Conservation (phyloP, 1,140 invertebrate genomes). For the Lepidostoma basale region DNA sequence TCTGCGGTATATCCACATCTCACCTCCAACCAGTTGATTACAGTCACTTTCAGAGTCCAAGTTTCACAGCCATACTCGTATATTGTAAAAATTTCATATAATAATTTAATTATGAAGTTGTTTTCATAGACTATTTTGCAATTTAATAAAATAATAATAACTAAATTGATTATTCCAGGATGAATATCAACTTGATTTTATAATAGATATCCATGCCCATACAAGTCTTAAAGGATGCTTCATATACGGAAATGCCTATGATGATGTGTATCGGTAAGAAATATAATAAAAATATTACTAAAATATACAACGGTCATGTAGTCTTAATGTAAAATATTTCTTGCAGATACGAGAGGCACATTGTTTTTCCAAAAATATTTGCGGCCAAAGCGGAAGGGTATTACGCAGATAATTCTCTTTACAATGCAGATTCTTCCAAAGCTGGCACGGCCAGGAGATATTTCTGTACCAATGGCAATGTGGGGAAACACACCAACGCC, state of each 20-base stretch:
- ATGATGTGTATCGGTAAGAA: conserved; percentile 84
- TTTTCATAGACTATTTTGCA: neutral
- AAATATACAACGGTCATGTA: too few species aligned
- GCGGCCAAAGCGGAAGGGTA: conserved; percentile 86
- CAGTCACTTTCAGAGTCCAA: too few species aligned
- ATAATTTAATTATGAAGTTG: too few species aligned
- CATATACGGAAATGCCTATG: conserved; percentile 95
- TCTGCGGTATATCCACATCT: too few species aligned
- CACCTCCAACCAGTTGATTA: too few species aligned
- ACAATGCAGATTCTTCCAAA: conserved; percentile 87
- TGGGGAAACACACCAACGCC: conserved; percentile 73
- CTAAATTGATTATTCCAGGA: conserved; percentile 53
- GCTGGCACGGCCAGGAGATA: conserved; percentile 85
- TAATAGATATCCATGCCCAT: conserved; percentile 94
- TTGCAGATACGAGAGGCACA: conserved; percentile 80
- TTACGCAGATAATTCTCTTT: conserved; percentile 80
- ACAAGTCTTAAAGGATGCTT: conserved; percentile 91
- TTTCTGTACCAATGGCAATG: conserved; percentile 66
- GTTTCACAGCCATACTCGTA: too few species aligned
- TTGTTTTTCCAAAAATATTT: conserved; percentile 89
- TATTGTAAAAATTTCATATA: too few species aligned
- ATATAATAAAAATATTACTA: neutral
- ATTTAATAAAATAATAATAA: neutral
- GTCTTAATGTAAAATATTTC: neutral
- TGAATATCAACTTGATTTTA: conserved; percentile 86